A percentile compares a stretch with the other conserved stretches of the same genome.
Conservation (phyloP, 2,113 vertebrate genomes). For the Eurypyga helias region DNA sequence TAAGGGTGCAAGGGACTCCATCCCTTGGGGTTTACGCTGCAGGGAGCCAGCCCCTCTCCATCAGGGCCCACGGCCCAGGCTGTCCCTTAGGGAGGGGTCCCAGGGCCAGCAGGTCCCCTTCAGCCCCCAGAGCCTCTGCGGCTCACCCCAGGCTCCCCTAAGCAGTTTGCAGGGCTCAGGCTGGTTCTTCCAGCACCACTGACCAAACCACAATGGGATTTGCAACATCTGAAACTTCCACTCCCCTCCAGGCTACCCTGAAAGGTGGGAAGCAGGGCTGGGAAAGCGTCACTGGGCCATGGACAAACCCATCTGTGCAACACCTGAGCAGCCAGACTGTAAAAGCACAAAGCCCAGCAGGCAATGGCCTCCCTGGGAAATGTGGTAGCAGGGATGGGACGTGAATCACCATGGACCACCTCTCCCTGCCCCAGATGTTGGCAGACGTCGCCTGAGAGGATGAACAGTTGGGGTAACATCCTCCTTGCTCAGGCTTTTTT, state of each 20-base stretch:
- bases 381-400: accelerated
- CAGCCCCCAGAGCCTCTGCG: accelerated
- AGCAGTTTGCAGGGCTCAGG: neutral
- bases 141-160: neutral
- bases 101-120: neutral
- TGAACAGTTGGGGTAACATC: neutral
- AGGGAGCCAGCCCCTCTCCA: neutral
- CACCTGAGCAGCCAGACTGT: neutral
- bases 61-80: accelerated
- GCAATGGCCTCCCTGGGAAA: neutral
- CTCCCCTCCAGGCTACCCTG: neutral
- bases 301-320: neutral
- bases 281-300: neutral
- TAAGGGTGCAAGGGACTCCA: neutral
- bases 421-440: accelerated
- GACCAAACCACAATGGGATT: neutral
- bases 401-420: accelerated
- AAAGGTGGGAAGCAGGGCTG: neutral
- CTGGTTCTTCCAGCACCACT: neutral
- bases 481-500: neutral
- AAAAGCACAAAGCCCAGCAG: neutral
- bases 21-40: accelerated
- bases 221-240: neutral
- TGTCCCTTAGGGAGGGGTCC: neutral
- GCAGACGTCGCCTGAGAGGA: neutral